phyloP scores from a whole-genome alignment of 2,113 vertebrate species.

The Argyrosomus japonicus region DNA sequence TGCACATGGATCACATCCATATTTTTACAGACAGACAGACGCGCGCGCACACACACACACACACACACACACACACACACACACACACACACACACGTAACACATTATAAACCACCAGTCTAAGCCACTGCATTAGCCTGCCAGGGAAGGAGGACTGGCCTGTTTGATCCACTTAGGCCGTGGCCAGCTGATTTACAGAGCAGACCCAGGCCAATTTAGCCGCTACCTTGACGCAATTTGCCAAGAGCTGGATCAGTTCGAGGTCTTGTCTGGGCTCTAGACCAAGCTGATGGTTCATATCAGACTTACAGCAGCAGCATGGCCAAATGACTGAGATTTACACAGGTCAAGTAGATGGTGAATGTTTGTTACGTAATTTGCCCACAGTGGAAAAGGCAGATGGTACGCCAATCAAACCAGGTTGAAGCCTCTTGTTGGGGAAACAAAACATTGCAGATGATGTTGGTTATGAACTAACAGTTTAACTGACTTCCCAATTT shows the following conservation, averaged over 20 bases:
- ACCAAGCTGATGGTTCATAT: slow-evolving; percentile 54
- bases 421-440: neutral
- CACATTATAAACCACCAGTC: slow-evolving; percentile 10
- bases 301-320: slow-evolving; percentile 42
- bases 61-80: slow-evolving; percentile 7
- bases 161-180: slow-evolving; percentile 51
- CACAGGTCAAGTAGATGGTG: slow-evolving; percentile 30
- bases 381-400: neutral
- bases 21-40: slow-evolving; percentile 11
- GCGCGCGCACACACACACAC: slow-evolving; percentile 7
- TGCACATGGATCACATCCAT: slow-evolving; percentile 37
- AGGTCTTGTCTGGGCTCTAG: slow-evolving; percentile 43
- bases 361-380: slow-evolving; percentile 33
- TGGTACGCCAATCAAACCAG: neutral
- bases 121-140: slow-evolving; percentile 42
- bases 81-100: neutral
- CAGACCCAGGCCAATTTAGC: slow-evolving; percentile 56
- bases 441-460: neutral
- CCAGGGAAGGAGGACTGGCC: slow-evolving; percentile 31
- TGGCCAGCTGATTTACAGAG: slow-evolving; percentile 54
- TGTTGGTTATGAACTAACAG: too few species aligned
- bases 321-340: slow-evolving; percentile 42
- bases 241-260: slow-evolving; percentile 42
- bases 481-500: neutral
- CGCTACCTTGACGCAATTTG: slow-evolving; percentile 45